These are phyloP conservation scores for Nasonia oneida DNA, from an alignment of 2,888 invertebrate species.

Conservation along the genomic window DNA sequence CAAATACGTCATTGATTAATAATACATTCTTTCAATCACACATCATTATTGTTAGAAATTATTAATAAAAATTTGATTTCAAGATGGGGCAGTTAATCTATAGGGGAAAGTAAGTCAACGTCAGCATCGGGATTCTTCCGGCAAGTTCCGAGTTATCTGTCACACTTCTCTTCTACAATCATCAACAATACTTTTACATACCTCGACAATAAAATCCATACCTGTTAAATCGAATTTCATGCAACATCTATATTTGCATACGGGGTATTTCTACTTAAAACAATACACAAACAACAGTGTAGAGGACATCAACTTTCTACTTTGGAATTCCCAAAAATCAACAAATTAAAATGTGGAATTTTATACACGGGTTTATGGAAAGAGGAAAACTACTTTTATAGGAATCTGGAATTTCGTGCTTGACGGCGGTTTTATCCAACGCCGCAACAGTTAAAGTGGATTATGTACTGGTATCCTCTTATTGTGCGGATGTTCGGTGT, in stretches of 20 bases:
- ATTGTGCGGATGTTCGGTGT: conserved; percentile 35
- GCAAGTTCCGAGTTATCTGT: conserved; percentile 22
- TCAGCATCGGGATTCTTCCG: conserved; percentile 44
- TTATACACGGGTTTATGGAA: neutral
- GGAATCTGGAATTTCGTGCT: conserved; percentile 13
- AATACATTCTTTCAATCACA: neutral
- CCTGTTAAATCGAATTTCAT: conserved; percentile 44
- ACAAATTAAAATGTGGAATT: conserved; percentile 9
- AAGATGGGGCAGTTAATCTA: conserved; percentile 29
- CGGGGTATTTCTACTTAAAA: conserved; percentile 14
- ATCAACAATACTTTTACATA: neutral
- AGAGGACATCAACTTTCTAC: conserved; percentile 15
- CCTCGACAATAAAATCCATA: neutral
- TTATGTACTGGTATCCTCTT: conserved; percentile 28
- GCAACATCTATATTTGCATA: conserved; percentile 32
- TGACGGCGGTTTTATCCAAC: neutral
- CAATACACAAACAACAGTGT: conserved; percentile 11
- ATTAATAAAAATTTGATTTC: conserved; percentile 21
- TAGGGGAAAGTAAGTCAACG: conserved; percentile 20
- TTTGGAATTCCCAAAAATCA: conserved; percentile 7
- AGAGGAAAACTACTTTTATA: neutral
- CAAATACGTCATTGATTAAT: conserved; percentile 21
- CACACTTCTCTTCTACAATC: neutral
- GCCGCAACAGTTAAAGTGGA: conserved; percentile 28
- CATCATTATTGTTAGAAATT: conserved; percentile 37